Percentiles rank a stretch among this genome's conserved stretches.
phyloP scores from a whole-genome alignment of 2,888 invertebrate genomes.

The Erebia aethiops region DNA sequence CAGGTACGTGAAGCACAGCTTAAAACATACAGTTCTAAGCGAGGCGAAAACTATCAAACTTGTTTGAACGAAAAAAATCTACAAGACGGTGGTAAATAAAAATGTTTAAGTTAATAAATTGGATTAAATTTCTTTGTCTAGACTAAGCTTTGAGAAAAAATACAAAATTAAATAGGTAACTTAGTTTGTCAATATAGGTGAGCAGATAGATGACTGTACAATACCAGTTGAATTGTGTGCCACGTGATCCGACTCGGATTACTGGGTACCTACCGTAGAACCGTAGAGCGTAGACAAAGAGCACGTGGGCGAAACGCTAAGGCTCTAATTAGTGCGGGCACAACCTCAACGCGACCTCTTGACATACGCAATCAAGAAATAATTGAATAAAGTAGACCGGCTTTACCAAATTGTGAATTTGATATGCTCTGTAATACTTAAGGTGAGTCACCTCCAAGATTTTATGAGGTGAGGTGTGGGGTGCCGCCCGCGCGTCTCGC shows the following conservation, averaged over 20 bases:
- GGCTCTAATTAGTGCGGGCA: constrained; percentile 71
- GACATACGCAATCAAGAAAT: constrained; percentile 72
- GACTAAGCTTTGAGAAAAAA: background rate
- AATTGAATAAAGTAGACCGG: constrained; percentile 77
- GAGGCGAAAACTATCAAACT: too few species aligned
- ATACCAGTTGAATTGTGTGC: constrained; percentile 20
- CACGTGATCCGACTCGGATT: constrained; percentile 35
- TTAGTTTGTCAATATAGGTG: background rate
- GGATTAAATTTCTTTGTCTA: background rate
- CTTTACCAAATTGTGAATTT: constrained; percentile 63
- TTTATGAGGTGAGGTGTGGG: too few species aligned
- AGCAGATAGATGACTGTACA: background rate
- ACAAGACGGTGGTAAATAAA: too few species aligned
- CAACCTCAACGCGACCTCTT: constrained; percentile 78
- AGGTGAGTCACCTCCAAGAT: too few species aligned
- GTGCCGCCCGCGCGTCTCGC: too few species aligned
- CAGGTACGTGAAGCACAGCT: too few species aligned
- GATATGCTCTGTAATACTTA: constrained; percentile 43
- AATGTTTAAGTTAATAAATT: too few species aligned
- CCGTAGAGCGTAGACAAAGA: constrained; percentile 38
- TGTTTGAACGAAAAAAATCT: too few species aligned
- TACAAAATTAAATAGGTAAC: background rate
- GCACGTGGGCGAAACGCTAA: constrained; percentile 69
- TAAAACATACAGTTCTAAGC: too few species aligned
- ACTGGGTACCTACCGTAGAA: constrained; percentile 18